These are phyloP conservation scores for Micromys minutus DNA, from an alignment of 2,113 vertebrate genomes.

Conservation along the genomic window DNA sequence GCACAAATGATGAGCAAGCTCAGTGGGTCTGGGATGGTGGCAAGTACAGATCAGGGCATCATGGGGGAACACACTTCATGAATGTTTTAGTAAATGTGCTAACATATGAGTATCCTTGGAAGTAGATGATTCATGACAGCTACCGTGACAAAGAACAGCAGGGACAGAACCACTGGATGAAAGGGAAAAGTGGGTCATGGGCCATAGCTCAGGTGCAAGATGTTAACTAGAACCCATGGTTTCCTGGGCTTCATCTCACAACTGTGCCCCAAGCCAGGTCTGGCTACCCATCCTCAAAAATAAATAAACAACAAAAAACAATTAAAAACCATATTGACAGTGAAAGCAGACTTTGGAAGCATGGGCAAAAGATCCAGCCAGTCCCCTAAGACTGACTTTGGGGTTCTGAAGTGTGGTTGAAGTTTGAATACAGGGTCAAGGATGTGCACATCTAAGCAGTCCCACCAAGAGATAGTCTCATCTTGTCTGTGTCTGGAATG, in stretches of 20 bases:
- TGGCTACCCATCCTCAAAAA: background rate
- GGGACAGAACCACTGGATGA: background rate
- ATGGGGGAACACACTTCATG: too few relatives aligned
- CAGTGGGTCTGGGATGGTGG: background rate
- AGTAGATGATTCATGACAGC: background rate
- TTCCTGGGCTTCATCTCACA: background rate
- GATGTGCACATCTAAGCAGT: background rate
- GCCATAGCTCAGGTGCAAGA: too few relatives aligned
- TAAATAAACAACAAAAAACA: background rate
- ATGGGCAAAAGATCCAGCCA: background rate
- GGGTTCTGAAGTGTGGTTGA: background rate
- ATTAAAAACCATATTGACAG: background rate
- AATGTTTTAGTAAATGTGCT: background rate
- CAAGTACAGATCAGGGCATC: background rate
- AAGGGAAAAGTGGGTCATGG: too few relatives aligned
- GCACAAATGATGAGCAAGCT: too few relatives aligned
- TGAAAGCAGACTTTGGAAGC: background rate
- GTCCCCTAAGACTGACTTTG: background rate
- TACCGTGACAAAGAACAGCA: background rate
- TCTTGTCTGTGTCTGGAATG: background rate
- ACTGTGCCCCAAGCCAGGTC: too few relatives aligned
- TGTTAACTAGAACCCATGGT: background rate
- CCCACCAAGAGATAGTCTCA: too few relatives aligned
- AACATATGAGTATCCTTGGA: accelerated
- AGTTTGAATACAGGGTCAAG: background rate